A percentile compares a stretch with the other conserved stretches of the same genome.
Conservation (phyloP, 2,113 vertebrate genomes). For the Choloepus hoffmanni region DNA sequence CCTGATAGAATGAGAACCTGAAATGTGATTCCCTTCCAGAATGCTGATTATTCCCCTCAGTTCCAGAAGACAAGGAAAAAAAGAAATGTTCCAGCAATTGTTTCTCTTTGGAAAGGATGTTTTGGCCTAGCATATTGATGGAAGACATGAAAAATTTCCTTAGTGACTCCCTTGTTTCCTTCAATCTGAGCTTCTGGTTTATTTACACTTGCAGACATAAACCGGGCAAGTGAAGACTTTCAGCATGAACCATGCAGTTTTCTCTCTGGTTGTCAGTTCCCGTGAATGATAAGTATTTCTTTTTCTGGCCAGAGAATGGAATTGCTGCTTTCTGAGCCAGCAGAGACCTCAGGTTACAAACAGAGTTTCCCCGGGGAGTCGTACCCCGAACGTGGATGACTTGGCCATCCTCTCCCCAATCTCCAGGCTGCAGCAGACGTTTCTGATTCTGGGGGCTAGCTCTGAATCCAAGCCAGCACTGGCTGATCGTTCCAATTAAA, state of each 20-base stretch:
- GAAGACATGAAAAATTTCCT: conserved; percentile 62
- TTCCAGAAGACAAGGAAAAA: conserved; percentile 43
- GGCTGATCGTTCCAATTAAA: conserved; percentile 74
- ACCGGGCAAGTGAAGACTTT: background rate
- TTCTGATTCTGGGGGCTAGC: background rate
- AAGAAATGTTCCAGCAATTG: background rate
- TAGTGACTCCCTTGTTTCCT: conserved; percentile 59
- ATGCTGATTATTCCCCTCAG: background rate
- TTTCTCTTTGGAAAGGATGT: conserved; percentile 47
- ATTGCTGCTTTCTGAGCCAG: conserved; percentile 68
- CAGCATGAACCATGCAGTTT: background rate
- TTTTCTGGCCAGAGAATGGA: conserved; percentile 63
- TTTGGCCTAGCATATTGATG: background rate
- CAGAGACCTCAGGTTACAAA: conserved; percentile 65
- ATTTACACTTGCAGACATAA: background rate
- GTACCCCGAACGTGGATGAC: background rate
- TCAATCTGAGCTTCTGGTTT: conserved; percentile 68
- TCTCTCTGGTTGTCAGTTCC: background rate
- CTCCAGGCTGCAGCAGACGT: background rate
- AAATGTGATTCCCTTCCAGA: conserved; percentile 59
- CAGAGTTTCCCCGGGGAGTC: conserved; percentile 62
- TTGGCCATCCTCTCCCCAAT: background rate
- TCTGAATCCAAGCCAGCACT: conserved; percentile 50
- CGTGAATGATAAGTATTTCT: conserved; percentile 66
- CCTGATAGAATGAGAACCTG: conserved; percentile 60